Base-by-base conservation (phyloP, 2,888 invertebrate genomes). In the Plagodis dolabraria region DNA sequence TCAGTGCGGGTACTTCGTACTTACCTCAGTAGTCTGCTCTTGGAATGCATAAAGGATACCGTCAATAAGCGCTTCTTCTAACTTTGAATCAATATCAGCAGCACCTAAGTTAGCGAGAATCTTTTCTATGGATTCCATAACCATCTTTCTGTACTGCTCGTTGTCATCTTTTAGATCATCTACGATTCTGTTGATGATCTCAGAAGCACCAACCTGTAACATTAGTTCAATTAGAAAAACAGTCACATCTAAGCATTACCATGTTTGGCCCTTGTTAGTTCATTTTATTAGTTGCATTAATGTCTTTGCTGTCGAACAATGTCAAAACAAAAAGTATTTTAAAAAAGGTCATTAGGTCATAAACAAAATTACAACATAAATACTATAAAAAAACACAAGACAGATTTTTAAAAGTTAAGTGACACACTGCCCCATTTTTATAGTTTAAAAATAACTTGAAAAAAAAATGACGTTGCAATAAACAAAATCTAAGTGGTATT, bases 41-140 rank as follows among this genome's bases (percentile, higher is more conserved):
- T 99, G 99, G 94, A 99, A 99, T 64, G 99, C 99, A 82, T 99
- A 99, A 45, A 99, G 92, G 71, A 99, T 99, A 72, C 99, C 99
- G 82, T 99, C 99, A 85, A 99, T 99, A 38, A 99, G 95, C 79
- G 99, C 99, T 89, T 99, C 99, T 85, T 99, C 99, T 5, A 99
- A 93, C 46, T 99, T 95, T 0, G 99, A 98, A 88, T 99, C 99
- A 52, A 99, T 99, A 80, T 99, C 99, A 0, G 99, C 98, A 0
- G 99, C 99, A 12, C 99, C 99, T 63, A 99, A 94, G 87, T 98
- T 99, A 5, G 97, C 98, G 95, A 99, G 98, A 59, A 99, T 99
- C 90, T 99, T 99, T 84, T 99, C 99, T 60, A 99, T 99, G 0
- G 99, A 99, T 87, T 99, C 99, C 99, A 99, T 99, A 4, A 99